phyloP scores from a whole-genome alignment of 2,888 invertebrate genomes.

The Lasioglossum oenotherae region DNA sequence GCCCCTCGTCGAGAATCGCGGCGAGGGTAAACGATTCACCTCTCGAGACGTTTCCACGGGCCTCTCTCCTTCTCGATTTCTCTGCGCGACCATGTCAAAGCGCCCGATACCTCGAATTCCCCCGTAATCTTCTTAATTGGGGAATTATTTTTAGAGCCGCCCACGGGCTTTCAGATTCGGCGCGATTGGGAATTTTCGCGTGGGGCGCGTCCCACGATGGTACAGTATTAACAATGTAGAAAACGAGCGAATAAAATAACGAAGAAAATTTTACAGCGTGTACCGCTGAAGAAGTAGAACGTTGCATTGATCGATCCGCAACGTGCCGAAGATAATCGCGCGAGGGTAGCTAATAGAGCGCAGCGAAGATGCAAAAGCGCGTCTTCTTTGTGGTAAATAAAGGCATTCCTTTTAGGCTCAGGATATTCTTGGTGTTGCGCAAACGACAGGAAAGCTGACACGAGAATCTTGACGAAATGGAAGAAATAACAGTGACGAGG shows the following conservation, averaged over 20 bases:
- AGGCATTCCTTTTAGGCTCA: not conserved
- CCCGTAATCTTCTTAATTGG: not conserved
- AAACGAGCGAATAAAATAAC: not conserved
- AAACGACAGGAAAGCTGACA: constrained; percentile 35
- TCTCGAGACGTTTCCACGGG: constrained; percentile 51
- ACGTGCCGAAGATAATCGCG: not conserved
- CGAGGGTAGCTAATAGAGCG: not conserved
- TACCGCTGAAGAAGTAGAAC: not conserved
- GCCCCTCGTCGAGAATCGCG: constrained; percentile 38
- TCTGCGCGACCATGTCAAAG: not conserved
- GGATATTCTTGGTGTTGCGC: constrained; percentile 2
- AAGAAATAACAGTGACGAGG: constrained; percentile 42
- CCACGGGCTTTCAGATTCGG: not conserved
- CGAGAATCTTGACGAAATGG: constrained; percentile 47
- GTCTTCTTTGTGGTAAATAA: not conserved
- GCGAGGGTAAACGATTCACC: constrained; percentile 47
- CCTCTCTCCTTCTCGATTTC: not conserved
- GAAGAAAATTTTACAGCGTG: not conserved
- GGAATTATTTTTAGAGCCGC: not conserved
- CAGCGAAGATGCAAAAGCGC: not conserved
- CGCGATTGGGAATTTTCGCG: not conserved
- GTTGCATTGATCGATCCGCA: not conserved
- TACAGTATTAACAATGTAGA: not conserved
- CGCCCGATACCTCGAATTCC: not conserved
- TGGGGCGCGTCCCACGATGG: not conserved